phyloP scores from a whole-genome alignment of 2,797 vertebrate species.

The Macrochelys suwanniensis region DNA sequence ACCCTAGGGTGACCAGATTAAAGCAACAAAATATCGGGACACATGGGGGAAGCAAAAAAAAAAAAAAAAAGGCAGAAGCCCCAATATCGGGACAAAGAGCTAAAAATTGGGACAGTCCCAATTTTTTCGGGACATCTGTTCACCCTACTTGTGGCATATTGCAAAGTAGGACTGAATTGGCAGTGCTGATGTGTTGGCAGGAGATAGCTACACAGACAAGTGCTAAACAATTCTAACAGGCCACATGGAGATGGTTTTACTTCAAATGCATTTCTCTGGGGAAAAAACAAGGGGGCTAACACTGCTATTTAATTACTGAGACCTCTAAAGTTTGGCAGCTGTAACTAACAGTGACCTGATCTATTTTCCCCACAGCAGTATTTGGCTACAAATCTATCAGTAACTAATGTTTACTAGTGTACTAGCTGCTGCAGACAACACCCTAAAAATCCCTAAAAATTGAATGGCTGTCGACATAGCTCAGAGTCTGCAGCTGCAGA shows the following conservation, averaged over 20 bases:
- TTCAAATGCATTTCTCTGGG: slow-evolving; percentile 53
- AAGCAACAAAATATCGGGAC: too few species aligned
- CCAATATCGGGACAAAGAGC: too few species aligned
- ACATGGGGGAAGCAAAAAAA: too few species aligned
- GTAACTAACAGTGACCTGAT: neutral
- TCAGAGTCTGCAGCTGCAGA: neutral
- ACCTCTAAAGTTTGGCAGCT: slow-evolving; percentile 42
- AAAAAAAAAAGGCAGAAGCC: too few species aligned
- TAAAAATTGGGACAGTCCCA: too few species aligned
- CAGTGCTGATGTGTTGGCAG: slow-evolving; percentile 40
- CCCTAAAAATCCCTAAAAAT: neutral
- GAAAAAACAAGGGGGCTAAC: slow-evolving; percentile 46
- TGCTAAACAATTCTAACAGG: neutral
- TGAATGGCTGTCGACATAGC: slow-evolving; percentile 5
- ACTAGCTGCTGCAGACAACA: slow-evolving; percentile 21
- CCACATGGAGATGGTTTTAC: slow-evolving; percentile 41
- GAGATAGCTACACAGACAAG: neutral
- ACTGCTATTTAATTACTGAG: slow-evolving; percentile 48
- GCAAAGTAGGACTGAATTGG: slow-evolving; percentile 50
- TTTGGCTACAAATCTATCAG: slow-evolving; percentile 28
- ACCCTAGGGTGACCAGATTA: accelerated
- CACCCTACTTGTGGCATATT: slow-evolving; percentile 16
- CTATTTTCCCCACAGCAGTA: neutral
- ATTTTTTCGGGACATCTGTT: too few species aligned
- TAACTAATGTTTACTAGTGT: slow-evolving; percentile 39